These are phyloP conservation scores for Myiagra hebetior DNA, from an alignment of 2,113 vertebrate species.

Conservation along the genomic window DNA sequence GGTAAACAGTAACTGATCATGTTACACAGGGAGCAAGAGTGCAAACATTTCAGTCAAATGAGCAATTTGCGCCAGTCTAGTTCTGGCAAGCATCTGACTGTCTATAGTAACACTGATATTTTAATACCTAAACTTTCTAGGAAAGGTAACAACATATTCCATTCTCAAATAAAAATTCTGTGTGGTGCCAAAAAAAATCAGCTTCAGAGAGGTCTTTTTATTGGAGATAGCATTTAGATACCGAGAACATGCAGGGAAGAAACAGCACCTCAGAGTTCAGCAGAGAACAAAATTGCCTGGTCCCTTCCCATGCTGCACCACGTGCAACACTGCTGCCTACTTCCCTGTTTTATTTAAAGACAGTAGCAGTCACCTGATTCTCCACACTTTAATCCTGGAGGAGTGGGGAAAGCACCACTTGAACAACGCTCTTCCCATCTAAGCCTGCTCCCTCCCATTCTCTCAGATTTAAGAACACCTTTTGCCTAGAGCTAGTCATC, in stretches of 20 bases:
- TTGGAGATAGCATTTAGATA: not conserved
- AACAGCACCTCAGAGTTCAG: not conserved
- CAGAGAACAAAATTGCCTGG: not conserved
- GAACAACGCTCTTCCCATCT: not conserved
- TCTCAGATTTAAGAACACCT: not conserved
- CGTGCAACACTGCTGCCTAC: not conserved
- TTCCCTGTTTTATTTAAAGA: not conserved
- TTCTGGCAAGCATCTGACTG: not conserved
- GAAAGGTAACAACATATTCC: not conserved
- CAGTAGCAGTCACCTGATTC: not conserved
- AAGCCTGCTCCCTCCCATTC: not conserved
- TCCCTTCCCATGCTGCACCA: not conserved
- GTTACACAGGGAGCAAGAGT: not conserved
- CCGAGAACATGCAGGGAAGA: not conserved
- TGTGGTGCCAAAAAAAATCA: not conserved
- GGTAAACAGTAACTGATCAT: not conserved
- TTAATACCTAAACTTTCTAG: not conserved
- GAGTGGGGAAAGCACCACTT: not conserved
- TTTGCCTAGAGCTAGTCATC: not conserved
- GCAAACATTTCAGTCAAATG: not conserved
- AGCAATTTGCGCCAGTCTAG: not conserved
- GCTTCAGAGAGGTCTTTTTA: not conserved
- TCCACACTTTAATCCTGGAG: not conserved
- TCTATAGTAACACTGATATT: not conserved
- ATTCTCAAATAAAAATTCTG: not conserved